A percentile compares a stretch with the other conserved stretches of the same genome.
Evolutionary conservation across 37 sponge, comb jelly and placozoan species (phyloP).

Genomic region (Aphrocallistes beatrix): DNA sequence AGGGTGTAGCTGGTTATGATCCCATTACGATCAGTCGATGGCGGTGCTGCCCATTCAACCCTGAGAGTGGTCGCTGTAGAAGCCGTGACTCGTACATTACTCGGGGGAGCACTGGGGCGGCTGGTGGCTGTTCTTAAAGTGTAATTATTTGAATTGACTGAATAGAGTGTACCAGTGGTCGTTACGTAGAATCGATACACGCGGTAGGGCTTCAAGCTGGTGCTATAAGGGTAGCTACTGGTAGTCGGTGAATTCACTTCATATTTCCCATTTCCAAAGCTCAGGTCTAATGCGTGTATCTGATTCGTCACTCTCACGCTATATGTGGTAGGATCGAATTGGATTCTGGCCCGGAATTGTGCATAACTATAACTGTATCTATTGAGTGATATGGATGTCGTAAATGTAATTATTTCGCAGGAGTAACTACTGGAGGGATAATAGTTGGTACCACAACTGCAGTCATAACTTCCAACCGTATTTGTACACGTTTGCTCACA

Average conservation of each 20-base stretch:
- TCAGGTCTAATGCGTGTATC: background rate
- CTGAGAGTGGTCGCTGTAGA: background rate
- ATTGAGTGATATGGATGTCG: background rate
- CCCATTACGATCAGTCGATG: background rate
- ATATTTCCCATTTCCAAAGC: background rate
- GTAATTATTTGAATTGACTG: background rate
- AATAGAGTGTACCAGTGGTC: background rate
- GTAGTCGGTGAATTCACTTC: background rate
- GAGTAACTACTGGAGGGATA: background rate
- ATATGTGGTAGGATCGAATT: background rate
- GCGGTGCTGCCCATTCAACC: background rate
- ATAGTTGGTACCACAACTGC: background rate
- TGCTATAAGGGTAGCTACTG: background rate
- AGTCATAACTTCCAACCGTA: background rate
- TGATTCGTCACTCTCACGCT: conserved; percentile 14
- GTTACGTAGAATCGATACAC: background rate
- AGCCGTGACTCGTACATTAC: background rate
- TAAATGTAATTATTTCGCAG: background rate
- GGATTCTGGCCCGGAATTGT: background rate
- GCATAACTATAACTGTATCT: background rate
- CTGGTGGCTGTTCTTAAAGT: background rate
- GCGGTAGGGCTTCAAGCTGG: background rate
- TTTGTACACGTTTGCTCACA: background rate
- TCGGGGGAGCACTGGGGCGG: background rate
- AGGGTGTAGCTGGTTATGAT: background rate